Evolutionary conservation across 2,113 vertebrate species (phyloP), one percentile per base, ranked within the genome.

Genomic region (Anarhynchus alexandrinus): DNA sequence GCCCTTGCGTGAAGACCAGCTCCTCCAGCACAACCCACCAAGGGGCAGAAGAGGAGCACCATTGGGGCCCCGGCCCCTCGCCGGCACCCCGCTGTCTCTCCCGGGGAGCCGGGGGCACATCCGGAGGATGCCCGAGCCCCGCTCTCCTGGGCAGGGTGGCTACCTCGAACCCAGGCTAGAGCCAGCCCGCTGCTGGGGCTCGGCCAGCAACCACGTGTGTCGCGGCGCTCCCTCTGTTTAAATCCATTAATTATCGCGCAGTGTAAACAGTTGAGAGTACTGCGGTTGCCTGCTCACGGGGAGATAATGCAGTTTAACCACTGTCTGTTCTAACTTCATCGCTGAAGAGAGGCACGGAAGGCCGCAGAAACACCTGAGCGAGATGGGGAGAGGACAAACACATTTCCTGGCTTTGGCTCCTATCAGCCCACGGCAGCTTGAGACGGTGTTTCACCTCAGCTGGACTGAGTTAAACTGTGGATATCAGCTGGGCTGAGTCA

Each of bases 291-390:
- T 92, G 94, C 72, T 94, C 65, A 69, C 10, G 25, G 73, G 59
- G 61, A 97, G 92, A 97, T 95, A 96, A 96, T 89, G 88, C 92
- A 94, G 86, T 93, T 93, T 88, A 93, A 94, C 94, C 86, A 65
- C 76, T 34, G 82, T 17, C 88, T 92, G 55, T 34, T 78, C 86
- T 16, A 71, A 65, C 83, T 40, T 62, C 85, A 52, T 19, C 1
- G 0, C 82, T 7, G 6, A 92, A 52, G 47, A 69, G 73, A 88
- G 34, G 57, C 8, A 3, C 65, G 76, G 67, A 59, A 59, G 30
- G 71, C 7, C 74, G 58, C 64, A 93, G 91, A 69, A 96, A 91
- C 43, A 79, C 70, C 73, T 32, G 42, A 42, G 76, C 3, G 2
- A 73, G 64, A 88, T 0, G 1, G 30, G 64, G n/a, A 73, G 47